These are phyloP conservation scores for Aleiodes sp. DNA, from an alignment of 1,140 invertebrate species.

Conservation along the genomic window DNA sequence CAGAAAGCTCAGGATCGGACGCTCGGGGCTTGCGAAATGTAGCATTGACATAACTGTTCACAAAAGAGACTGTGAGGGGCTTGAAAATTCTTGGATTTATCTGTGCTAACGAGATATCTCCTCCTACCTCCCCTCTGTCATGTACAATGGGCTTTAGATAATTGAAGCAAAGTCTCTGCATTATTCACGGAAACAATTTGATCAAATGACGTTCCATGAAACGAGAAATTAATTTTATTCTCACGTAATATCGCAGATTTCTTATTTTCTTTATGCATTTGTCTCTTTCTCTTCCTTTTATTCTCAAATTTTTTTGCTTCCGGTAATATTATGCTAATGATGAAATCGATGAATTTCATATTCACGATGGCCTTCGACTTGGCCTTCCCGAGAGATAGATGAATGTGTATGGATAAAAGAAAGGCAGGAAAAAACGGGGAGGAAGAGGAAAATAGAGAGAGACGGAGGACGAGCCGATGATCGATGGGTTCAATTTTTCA, in stretches of 20 bases:
- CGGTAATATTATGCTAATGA: background rate
- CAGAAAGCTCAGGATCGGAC: constrained; percentile 1
- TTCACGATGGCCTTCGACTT: background rate
- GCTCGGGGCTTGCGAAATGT: background rate
- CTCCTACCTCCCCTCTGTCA: too few relatives aligned
- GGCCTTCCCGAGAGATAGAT: background rate
- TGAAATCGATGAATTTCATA: background rate
- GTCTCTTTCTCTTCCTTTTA: background rate
- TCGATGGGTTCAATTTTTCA: constrained; percentile 25
- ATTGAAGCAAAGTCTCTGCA: constrained; percentile 1
- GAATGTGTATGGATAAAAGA: background rate
- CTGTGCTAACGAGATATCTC: background rate
- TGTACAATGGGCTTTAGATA: background rate
- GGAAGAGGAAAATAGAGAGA: background rate
- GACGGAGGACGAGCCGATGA: background rate
- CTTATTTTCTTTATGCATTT: background rate
- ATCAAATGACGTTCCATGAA: background rate
- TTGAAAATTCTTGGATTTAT: background rate
- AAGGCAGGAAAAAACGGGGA: background rate
- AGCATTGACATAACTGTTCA: background rate
- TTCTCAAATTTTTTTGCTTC: background rate
- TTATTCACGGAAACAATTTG: background rate
- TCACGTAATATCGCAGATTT: background rate
- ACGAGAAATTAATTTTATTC: background rate
- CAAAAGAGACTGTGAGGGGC: background rate